phyloP scores from a whole-genome alignment of 2,888 invertebrate species.

The Volucella bombylans region DNA sequence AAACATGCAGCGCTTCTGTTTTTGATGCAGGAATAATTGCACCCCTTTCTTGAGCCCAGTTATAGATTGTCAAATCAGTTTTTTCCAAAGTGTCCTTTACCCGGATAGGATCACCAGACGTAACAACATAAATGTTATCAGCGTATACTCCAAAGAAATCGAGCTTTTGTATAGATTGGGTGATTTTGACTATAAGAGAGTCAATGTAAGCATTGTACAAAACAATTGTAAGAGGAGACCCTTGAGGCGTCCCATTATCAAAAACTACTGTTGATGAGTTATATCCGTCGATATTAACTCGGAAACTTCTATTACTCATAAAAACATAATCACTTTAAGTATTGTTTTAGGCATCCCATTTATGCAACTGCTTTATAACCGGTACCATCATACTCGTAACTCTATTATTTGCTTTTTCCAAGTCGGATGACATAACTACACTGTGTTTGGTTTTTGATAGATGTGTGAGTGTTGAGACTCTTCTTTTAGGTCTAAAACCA shows the following conservation, averaged over 20 bases:
- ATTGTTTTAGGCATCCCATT: background rate
- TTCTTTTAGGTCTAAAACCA: conserved; percentile 3
- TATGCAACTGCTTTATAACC: background rate
- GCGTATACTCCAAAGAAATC: conserved; percentile 17
- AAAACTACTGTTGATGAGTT: too few relatives aligned
- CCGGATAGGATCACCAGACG: background rate
- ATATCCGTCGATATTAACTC: too few relatives aligned
- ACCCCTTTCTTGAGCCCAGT: too few relatives aligned
- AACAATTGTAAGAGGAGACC: background rate
- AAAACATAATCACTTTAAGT: too few relatives aligned
- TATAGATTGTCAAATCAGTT: background rate
- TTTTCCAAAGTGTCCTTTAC: background rate
- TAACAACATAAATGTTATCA: conserved; percentile 9
- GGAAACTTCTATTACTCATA: too few relatives aligned
- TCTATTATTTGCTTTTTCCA: too few relatives aligned
- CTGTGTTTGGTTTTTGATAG: too few relatives aligned
- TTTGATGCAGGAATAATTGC: too few relatives aligned
- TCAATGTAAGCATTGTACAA: conserved; percentile 13
- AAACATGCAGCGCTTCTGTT: too few relatives aligned
- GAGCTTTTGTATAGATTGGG: background rate
- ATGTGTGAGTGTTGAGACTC: conserved; percentile 2
- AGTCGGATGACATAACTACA: too few relatives aligned
- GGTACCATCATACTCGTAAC: conserved; percentile 1
- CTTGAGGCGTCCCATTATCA: too few relatives aligned
- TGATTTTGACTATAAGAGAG: background rate